Base-by-base conservation (phyloP, 2,113 vertebrate species). In the Helogale parvula region DNA sequence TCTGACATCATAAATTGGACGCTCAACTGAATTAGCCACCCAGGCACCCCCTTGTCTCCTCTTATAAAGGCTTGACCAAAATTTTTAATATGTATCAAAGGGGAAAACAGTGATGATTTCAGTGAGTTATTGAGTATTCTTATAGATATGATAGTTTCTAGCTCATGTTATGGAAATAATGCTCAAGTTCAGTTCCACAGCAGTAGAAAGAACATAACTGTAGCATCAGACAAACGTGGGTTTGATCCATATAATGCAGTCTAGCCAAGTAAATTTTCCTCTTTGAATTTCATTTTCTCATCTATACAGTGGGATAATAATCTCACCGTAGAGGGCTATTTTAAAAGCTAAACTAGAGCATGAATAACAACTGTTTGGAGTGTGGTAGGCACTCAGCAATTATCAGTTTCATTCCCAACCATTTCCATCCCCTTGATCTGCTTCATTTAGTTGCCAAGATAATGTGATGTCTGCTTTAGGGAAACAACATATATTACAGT, bases 391-490 rank as follows among this genome's bases (percentile, higher is more conserved):
- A 25, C 27, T 88, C 25, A 50, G 41, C 45, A 96, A 93, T 94
- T 81, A 95, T 35, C 74, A 57, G 71, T 93, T 91, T 86, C 68
- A 38, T 57, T 52, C 47, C 69, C 27, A 57, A n/a, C 38, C 45
- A 89, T 14, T 95, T 74, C 21, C 25, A 54, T 88, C 76, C 29
- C 45, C 80, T 47, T 92, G 88, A 81, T 47, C 92, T 7, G 60
- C 96, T 96, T 95, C 79, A 23, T 92, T 97, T 92, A 81, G 68
- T 92, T 88, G 74, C 72, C 95, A 93, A 86, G 69, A 96, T 85
- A 94, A 90, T 85, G 35, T 27, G 84, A 90, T 95, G 33, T 82
- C 31, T 68, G 85, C 93, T 96, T 92, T 54, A 86, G 92, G 74
- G 68, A 45, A 92, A 84, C 33, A 96, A 90, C 84, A 85, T 79